Evolutionary conservation across 2,888 invertebrate species (phyloP), one percentile per base, ranked within the genome.

Genomic region (Metopia argyrocephala): DNA sequence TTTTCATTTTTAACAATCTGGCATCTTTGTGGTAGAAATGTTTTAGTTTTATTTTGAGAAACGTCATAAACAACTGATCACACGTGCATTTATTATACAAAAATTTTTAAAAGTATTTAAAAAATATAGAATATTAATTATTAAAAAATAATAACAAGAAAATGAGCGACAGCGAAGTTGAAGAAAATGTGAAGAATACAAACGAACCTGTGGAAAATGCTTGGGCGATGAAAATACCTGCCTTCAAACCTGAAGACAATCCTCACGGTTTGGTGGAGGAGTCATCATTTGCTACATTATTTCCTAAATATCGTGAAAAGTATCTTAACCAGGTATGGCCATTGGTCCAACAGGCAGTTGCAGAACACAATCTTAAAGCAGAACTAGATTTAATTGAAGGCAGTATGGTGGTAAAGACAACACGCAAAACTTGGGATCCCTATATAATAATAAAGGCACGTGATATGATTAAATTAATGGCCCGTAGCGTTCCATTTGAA

Each of bases 371-470:
- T 84, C 90, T 99, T 9, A 94, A 94, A 86, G 97, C 96, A 0
- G 97, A 98, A 87, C 91, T 99, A 82, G 98, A 99, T 91, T 92
- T 98, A 2, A 93, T 98, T 5, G 98, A 98, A 92, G 94, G 99
- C 52, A 97, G 97, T 86, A 96, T 99, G 95, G 94, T 95, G 0
- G 99, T 99, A 0, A 93, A 93, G 89, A 99, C 99, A 0, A 98
- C 98, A 0, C 92, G 96, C 69, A 98, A 98, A 92, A 99, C 99
- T 0, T 99, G 97, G 97, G 99, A 99, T 92, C 99, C 99, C 0
- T 99, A 96, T 85, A 96, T 98, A 69, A 96, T 99, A 56, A 93
- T 99, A 28, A 99, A 99, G 91, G 97, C 98, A 0, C 93, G 99
- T 80, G 99, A 99, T 90, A 93, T 99, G 92, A 96, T 99, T 85